phyloP scores from a whole-genome alignment of 1,140 invertebrate species.

The Amphibalanus amphitrite region DNA sequence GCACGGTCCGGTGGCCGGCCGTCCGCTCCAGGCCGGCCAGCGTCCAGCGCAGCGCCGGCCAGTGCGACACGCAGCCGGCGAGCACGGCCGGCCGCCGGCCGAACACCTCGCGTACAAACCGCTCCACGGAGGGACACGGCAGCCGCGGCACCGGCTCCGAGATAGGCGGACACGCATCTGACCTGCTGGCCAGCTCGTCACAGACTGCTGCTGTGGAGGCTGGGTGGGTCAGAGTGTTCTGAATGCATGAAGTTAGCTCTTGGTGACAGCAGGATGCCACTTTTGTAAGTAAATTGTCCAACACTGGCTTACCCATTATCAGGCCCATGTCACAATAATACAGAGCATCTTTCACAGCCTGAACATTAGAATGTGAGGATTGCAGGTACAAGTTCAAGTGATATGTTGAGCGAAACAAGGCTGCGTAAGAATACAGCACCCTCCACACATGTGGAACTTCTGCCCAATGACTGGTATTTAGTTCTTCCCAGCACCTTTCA shows the following conservation, averaged over 20 bases:
- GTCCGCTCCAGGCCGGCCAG: conserved; percentile 58
- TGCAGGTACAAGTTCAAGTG: conserved; percentile 9
- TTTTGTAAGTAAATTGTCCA: conserved; percentile 27
- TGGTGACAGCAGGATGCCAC: conserved; percentile 18
- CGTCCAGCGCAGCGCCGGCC: conserved; percentile 69
- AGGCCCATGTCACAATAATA: conserved; percentile 61
- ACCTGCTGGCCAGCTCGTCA: background rate
- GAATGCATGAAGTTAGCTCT: conserved; percentile 10
- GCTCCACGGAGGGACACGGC: conserved; percentile 5
- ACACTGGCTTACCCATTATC: conserved; percentile 51
- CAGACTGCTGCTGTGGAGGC: background rate
- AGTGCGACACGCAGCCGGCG: conserved; percentile 51
- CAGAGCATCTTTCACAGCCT: conserved; percentile 34
- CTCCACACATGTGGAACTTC: conserved; percentile 40
- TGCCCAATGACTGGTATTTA: conserved; percentile 74
- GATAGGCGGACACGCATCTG: background rate
- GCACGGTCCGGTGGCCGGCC: conserved; percentile 70
- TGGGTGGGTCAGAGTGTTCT: conserved; percentile 22
- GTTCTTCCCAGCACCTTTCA: conserved; percentile 41
- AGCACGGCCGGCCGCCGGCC: conserved; percentile 29
- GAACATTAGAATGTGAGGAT: conserved; percentile 19
- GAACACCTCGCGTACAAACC: conserved; percentile 13
- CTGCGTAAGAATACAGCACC: conserved; percentile 28
- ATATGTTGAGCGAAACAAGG: conserved; percentile 26
- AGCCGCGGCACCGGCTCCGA: background rate